A percentile compares a stretch with the other conserved stretches of the same genome.
Conservation (phyloP, 2,113 vertebrate species). For the Rhizomys pruinosus region DNA sequence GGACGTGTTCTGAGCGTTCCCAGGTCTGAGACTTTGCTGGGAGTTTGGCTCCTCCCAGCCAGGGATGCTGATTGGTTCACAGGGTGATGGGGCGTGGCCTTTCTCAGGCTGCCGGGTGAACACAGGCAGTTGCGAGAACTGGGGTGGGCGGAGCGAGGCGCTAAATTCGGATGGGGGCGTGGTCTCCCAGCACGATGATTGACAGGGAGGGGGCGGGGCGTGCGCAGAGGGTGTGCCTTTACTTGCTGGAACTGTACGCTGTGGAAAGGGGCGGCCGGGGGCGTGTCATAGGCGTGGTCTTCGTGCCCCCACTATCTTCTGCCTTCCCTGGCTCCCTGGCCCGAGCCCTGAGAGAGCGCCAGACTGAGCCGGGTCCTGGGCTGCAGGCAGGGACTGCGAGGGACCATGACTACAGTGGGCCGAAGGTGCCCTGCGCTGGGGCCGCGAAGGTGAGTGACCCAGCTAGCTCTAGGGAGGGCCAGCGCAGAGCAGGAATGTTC, state of each 20-base stretch:
- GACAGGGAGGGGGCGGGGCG: not conserved
- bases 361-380: conserved; percentile 9
- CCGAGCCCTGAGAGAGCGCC: conserved; percentile 43
- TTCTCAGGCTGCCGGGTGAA: too few species aligned
- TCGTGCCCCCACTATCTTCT: conserved; percentile 16
- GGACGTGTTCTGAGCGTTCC: not conserved
- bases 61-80: not conserved
- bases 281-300: conserved; percentile 73
- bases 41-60: accelerated
- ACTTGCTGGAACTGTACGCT: not conserved
- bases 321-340: not conserved
- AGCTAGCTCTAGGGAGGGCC: conserved; percentile 4
- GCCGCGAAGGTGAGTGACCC: conserved; percentile 85
- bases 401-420: conserved; percentile 84
- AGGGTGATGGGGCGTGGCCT: not conserved
- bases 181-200: conserved; percentile 46
- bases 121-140: not conserved
- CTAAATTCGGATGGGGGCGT: conserved; percentile 68
- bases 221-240: not conserved
- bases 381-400: not conserved
- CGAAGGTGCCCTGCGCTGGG: conserved; percentile 81
- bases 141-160: conserved; percentile 67
- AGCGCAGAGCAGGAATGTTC: not conserved
- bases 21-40: accelerated
- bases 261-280: not conserved